Base-by-base conservation (phyloP, 2,888 invertebrate species). In the Dolichomitus sp. region DNA sequence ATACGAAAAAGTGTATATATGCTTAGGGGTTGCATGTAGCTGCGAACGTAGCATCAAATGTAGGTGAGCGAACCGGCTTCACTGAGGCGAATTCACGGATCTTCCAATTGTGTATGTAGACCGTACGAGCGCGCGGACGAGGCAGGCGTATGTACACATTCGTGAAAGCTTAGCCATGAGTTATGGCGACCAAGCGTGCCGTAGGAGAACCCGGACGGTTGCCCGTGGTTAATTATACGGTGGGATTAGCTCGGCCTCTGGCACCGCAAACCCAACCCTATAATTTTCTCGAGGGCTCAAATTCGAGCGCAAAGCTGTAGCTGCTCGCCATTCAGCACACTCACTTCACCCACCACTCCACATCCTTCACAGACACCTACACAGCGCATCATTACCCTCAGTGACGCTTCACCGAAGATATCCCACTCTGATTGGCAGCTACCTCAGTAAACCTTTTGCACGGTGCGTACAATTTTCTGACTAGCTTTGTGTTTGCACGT, bases 221-320 rank as follows among this genome's bases (percentile, higher is more conserved):
- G 89, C 86, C 83, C 84, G 91, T 89, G 91, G 93, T 92, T 92
- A 92, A 93, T 93, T 93, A 92, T 92, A 93, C 91, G 91, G 89
- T 89, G 88, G 91, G 92, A 92, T 93, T 93, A 92, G 90, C 89
- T 88, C 84, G 88, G 88, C 85, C 87, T 86, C 87, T 86, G 85
- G 86, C 85, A 77, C 91, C 90, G 79, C 90, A 89, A 90, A 89
- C 90, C 89, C 87, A 86, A 88, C 88, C 88, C 91, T 91, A 91
- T 92, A 91, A 92, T 92, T 92, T 92, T 91, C 91, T 92, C 88
- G 86, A 86, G 89, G 89, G 87, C 88, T 90, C 89, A 89, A 91
- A 91, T 90, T 91, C 89, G 86, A 88, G 90, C 86, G 88, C 87
- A 87, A 89, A 88, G 87, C 85, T 81, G 83, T 80, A 79, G 73